Evolutionary conservation across 2,888 invertebrate genomes (phyloP), one percentile per base, ranked within the genome.

Genomic region (Tanytarsus gracilentus): DNA sequence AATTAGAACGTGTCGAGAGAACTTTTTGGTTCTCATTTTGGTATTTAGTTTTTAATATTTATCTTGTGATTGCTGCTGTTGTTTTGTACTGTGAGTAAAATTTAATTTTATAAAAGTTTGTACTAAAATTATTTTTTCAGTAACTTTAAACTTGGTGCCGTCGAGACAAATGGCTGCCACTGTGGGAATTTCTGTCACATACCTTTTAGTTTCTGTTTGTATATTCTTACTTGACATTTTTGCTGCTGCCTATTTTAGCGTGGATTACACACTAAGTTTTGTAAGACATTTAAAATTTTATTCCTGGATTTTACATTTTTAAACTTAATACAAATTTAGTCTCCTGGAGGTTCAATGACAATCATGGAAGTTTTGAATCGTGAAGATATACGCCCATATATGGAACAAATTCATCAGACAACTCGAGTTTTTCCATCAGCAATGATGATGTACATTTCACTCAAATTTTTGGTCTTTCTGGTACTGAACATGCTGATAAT

Each of bases 391-490:
- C 44, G 44, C 6, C 44, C 58, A 6, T 9, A 48, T 9, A 39
- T 58, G 7, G 58, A 58, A 11, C 29, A 58, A 58, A 27, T 58
- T 21, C 23, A 58, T 29, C 23, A n/a, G 9, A 14, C 8, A 6
- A 7, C 9, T 48, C 25, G 39, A 8, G 18, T 30, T 11, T 23
- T 48, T 18, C 29, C 44, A 29, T n/a, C 58, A 18, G 40, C 21
- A 11, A 9, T 58, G 11, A 58, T 58, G 58, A 21, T 58, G 14
- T 58, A 44, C 30, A 40, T 27, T 7, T 26, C 30, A 18, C n/a
- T 58, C 6, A 58, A 58, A 30, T 44, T 18, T 23, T 18, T 18
- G 6, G 11, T 44, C 18, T 44, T 44, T 18, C 23, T 11, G 8
- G 18, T 18, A 7, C 21, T 44, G 11, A 44, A 44, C 11, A 44